These are phyloP conservation scores for Bungarus multicinctus DNA, from an alignment of 2,113 vertebrate species.

Conservation along the genomic window DNA sequence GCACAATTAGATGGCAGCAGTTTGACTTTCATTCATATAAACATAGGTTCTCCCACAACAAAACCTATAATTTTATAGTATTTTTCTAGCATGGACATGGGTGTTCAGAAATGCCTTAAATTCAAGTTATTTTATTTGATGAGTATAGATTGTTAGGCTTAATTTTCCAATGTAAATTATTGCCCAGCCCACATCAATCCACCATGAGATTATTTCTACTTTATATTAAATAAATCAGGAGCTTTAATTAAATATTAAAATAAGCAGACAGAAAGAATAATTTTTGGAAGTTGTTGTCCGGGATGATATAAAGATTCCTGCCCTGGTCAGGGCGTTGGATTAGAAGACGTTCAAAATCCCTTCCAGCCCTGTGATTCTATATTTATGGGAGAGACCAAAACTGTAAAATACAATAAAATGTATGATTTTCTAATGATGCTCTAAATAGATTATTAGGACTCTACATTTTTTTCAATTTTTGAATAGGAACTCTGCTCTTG, in stretches of 20 bases:
- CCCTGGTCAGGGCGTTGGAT: not conserved
- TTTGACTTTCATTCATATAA: not conserved
- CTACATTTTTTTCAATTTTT: not conserved
- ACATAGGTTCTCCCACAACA: not conserved
- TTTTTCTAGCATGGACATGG: not conserved
- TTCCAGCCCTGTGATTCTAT: not conserved
- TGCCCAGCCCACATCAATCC: not conserved
- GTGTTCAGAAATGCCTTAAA: not conserved
- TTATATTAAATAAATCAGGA: not conserved
- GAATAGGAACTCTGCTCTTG: not conserved
- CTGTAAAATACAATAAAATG: not conserved
- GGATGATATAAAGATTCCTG: not conserved
- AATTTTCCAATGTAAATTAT: not conserved
- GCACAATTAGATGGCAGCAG: not conserved
- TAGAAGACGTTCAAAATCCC: not conserved
- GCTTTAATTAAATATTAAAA: not conserved
- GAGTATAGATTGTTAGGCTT: not conserved
- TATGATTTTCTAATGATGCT: not conserved
- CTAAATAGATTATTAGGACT: not conserved
- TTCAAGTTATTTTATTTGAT: not conserved
- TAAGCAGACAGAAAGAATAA: not conserved
- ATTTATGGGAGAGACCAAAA: not conserved
- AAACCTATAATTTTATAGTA: not conserved
- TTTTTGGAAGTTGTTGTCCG: not conserved
- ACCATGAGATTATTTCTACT: not conserved